phyloP scores from a whole-genome alignment of 2,113 vertebrate genomes.

The Calidris pugnax region DNA sequence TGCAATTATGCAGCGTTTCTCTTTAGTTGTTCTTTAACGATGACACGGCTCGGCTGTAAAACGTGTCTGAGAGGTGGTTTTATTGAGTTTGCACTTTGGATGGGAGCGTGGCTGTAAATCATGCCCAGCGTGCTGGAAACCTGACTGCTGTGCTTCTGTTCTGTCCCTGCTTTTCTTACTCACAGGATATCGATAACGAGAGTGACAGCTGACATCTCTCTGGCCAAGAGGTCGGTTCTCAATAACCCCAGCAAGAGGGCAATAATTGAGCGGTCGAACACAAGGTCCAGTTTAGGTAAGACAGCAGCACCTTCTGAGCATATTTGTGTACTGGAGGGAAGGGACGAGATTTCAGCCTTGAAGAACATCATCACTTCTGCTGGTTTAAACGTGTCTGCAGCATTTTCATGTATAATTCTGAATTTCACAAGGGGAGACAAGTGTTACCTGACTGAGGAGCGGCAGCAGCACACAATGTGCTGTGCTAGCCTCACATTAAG shows the following conservation, averaged over 20 bases:
- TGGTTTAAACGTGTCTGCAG: background rate
- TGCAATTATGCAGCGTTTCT: background rate
- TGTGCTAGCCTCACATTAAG: background rate
- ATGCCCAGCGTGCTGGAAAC: background rate
- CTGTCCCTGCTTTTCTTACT: constrained; percentile 66
- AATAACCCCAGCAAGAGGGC: constrained; percentile 98
- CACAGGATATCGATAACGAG: constrained; percentile 96
- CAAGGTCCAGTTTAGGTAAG: constrained; percentile 95
- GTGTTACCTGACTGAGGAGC: background rate
- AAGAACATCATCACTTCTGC: background rate
- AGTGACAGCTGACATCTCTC: constrained; percentile 98
- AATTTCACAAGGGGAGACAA: background rate
- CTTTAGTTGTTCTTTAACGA: background rate
- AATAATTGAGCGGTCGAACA: constrained; percentile 97
- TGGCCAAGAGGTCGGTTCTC: constrained; percentile 97
- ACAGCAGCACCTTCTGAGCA: background rate
- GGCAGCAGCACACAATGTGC: background rate
- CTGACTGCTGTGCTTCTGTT: constrained; percentile 15
- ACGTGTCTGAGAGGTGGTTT: background rate
- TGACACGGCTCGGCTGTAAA: background rate
- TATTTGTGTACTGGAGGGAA: background rate
- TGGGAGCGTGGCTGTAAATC: constrained; percentile 7
- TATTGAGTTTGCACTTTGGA: background rate
- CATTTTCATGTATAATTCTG: background rate
- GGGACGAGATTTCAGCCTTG: background rate